These are phyloP conservation scores for Tetramorium bicarinatum DNA, from an alignment of 2,888 invertebrate species.

Conservation along the genomic window DNA sequence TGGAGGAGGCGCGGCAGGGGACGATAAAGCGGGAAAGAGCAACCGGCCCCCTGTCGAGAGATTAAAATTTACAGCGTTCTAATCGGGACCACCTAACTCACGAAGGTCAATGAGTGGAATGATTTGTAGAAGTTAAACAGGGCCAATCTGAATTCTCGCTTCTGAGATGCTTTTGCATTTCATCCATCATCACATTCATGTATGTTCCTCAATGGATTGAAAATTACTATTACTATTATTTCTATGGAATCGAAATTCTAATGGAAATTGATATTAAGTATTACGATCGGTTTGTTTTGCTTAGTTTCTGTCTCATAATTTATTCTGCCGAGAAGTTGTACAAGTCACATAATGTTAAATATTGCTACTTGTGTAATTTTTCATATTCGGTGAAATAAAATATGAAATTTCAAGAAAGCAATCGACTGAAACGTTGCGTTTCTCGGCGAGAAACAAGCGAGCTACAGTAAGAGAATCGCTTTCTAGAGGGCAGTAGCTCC, in stretches of 20 bases:
- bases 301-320: neutral
- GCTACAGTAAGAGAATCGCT: slow-evolving; percentile 7
- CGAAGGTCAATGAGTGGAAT: slow-evolving; percentile 60
- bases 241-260: neutral
- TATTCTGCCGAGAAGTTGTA: neutral
- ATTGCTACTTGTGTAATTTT: neutral
- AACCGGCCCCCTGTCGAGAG: slow-evolving; percentile 65
- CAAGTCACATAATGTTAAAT: neutral
- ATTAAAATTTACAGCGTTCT: slow-evolving; percentile 77
- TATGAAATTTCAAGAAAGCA: neutral
- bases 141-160: slow-evolving; percentile 65
- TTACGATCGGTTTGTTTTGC: neutral
- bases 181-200: neutral
- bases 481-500: slow-evolving; percentile 70
- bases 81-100: slow-evolving; percentile 71
- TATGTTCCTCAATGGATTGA: neutral
- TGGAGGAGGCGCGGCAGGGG: slow-evolving; percentile 27
- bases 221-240: neutral
- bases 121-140: slow-evolving; percentile 62
- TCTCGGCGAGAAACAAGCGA: neutral
- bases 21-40: slow-evolving; percentile 52
- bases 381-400: neutral
- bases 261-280: neutral
- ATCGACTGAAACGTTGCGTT: neutral
- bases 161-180: slow-evolving; percentile 45